phyloP scores from a whole-genome alignment of 2,113 vertebrate genomes.

The Corythornis vintsioides region DNA sequence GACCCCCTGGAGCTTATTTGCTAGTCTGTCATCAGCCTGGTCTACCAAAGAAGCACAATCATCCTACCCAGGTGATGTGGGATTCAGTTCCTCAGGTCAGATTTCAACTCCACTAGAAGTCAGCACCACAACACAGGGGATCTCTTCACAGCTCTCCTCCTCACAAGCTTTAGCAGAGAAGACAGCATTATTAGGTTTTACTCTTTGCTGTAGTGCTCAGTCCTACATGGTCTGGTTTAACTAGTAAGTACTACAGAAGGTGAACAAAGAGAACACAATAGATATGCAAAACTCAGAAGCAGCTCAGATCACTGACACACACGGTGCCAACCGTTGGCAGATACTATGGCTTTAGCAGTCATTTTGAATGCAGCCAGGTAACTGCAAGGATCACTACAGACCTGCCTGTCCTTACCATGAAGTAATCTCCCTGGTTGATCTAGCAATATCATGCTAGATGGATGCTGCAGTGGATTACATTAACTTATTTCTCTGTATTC shows the following conservation, averaged over 20 bases:
- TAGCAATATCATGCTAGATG: neutral
- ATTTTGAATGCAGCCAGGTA: neutral
- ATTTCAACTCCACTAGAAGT: neutral
- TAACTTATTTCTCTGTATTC: neutral
- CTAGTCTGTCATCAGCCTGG: neutral
- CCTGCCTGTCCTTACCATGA: neutral
- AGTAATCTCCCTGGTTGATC: neutral
- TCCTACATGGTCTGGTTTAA: neutral
- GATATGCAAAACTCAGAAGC: neutral
- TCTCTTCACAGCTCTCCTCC: neutral
- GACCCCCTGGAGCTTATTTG: neutral
- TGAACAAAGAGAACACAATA: neutral
- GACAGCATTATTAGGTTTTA: neutral
- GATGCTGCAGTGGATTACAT: neutral
- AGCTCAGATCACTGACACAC: neutral
- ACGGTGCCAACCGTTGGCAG: neutral
- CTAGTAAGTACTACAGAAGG: neutral
- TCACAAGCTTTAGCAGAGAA: neutral
- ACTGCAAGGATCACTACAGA: neutral
- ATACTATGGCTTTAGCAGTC: neutral
- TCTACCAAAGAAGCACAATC: neutral
- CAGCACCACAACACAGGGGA: neutral
- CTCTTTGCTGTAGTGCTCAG: neutral
- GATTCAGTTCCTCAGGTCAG: neutral
- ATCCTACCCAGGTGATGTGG: neutral